Base-by-base conservation (phyloP, 2,113 vertebrate species). In the Sander vitreus region DNA sequence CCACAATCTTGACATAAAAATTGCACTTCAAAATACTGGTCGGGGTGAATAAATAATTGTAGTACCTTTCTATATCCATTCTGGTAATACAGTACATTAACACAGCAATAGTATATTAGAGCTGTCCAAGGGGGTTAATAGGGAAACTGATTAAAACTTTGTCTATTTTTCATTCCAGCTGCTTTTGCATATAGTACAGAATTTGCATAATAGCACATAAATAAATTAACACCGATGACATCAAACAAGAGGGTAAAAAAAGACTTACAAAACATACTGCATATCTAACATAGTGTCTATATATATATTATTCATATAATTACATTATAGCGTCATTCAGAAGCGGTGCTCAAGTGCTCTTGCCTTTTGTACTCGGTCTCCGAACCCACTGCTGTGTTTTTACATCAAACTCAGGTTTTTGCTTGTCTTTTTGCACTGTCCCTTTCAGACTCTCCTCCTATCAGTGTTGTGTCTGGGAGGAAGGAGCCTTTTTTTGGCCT, bases 21-120 rank as follows among this genome's bases (percentile, higher is more conserved):
- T 95, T 95, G 95, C 95, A 94, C 93, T 92, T 93, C 74, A 91
- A 94, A 92, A 93, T 94, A 94, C 93, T 94, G 92, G 81, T 93
- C 64, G 21, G 84, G 71, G 73, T 88, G 87, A 92, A 92, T 92
- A 93, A 92, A 92, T 92, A 93, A 91, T 85, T 86, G 76, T 81
- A 85, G 91, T 91, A 91, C 88, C 84, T 90, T 92, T 92, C 85
- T 90, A 86, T 90, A 90, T 90, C 81, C 75, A 84, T 92, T 90
- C 85, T 89, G 91, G 74, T 91, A 88, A 88, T 94, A 94, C 93
- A 93, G 91, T 94, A 93, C 91, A 92, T 89, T 57, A 89, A 92
- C 91, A 93, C 88, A 92, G 89, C 93, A 85, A 88, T 87, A 85
- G 57, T 90, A 92, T 89, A 90, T 83, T 73, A 85, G 85, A 91